Base-by-base conservation (phyloP, 2,113 vertebrate species). In the Plecturocebus donacophilus region DNA sequence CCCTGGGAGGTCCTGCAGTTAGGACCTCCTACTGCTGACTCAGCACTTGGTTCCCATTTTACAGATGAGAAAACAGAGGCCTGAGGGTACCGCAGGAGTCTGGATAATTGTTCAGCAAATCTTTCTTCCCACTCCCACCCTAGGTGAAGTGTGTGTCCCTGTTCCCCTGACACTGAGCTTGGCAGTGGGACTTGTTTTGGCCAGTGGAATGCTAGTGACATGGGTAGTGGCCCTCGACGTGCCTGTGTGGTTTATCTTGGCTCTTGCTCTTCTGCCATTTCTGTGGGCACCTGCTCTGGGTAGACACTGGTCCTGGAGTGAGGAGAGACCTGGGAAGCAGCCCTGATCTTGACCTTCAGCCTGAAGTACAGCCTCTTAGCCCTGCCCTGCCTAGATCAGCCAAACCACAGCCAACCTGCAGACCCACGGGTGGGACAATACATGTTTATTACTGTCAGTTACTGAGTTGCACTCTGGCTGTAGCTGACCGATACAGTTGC, bases 351-450 rank as follows among this genome's bases (percentile, higher is more conserved):
- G n/a, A 23, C 38, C 86, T 30, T 68, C 70, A 45, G 19, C 9
- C 47, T 20, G 70, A 58, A 84, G 76, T 47, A 47, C 38, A 86
- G 54, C 19, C 71, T 45, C 58, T 89, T 4, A 49, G 14, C 52
- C 58, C 30, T 30, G 21, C 27, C 52, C 70, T 70, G 84, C 68
- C 19, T 25, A 0, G 3, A 20, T 8, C 75, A 76, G 30, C 52
- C 8, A 71, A 93, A 66, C 23, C 45, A 35, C 16, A 38, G 75
- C 32, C 42, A n/a, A 25, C 71, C 17, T 61, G n/a, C 42, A 64
- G 77, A 12, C 10, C 45, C 2, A 0, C 27, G 49, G 35, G 11
- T 0, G 9, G 3, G 40, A 56, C 58, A 7, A 2, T 23, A 7
- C 32, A 27, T 20, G 1, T 12, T 19, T 20, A 45, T 56, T 20